A percentile compares a stretch with the other conserved stretches of the same genome.
These are phyloP conservation scores for Eubasilissa splendida DNA, from an alignment of 2,888 invertebrate genomes.

Conservation along the genomic window DNA sequence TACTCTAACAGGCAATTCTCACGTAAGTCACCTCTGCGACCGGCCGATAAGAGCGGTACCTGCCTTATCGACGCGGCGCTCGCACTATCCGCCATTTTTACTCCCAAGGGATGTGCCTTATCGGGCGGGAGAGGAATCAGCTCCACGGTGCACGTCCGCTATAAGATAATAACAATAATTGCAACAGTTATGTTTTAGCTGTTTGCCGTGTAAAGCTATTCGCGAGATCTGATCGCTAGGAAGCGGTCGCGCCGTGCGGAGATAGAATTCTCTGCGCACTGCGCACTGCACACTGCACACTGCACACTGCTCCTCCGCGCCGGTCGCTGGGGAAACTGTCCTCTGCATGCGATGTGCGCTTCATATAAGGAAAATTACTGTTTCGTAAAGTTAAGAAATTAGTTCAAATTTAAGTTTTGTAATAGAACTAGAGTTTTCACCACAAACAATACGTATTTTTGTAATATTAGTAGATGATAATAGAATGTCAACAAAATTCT, in stretches of 20 bases:
- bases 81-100: conserved; percentile 25
- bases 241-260: neutral
- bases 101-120: conserved; percentile 18
- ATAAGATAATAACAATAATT: conserved; percentile 33
- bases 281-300: conserved; percentile 7
- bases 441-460: too few relatives aligned
- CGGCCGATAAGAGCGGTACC: conserved; percentile 29
- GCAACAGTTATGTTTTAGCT: conserved; percentile 16
- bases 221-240: conserved; percentile 24
- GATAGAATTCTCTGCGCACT: conserved; percentile 4
- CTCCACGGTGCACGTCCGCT: conserved; percentile 18
- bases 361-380: neutral
- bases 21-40: conserved; percentile 38
- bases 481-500: too few relatives aligned
- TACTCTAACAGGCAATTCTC: conserved; percentile 22
- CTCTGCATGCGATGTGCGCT: conserved; percentile 12
- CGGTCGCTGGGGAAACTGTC: conserved; percentile 15
- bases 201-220: conserved; percentile 2
- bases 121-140: conserved; percentile 19
- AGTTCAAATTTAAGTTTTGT: too few relatives aligned
- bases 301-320: neutral
- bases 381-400: too few relatives aligned
- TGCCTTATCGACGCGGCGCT: conserved; percentile 26
- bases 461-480: too few relatives aligned
- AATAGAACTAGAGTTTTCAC: too few relatives aligned